Percentiles rank a stretch among this genome's conserved stretches.
Evolutionary conservation across 2,888 invertebrate species (phyloP).

Genomic region (Dynastes grantii): DNA sequence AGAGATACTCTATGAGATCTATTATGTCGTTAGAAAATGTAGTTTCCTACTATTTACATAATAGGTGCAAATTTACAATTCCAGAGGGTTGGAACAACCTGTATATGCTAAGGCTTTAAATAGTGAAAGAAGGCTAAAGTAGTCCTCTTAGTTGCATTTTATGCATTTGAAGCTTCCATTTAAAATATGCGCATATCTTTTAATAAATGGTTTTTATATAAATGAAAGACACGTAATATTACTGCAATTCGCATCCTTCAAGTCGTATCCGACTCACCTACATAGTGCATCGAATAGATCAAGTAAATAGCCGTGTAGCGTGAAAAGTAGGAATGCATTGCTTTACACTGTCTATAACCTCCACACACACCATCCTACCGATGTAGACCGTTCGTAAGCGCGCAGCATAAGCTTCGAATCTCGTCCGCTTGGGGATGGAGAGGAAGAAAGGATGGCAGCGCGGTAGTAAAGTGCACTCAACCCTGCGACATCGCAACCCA

Average conservation of each 20-base stretch:
- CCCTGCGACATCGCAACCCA: conserved; percentile 50
- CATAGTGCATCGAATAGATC: conserved; percentile 17
- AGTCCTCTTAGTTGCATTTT: conserved; percentile 6
- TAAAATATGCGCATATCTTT: too few relatives aligned
- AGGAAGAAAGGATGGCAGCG: conserved; percentile 12
- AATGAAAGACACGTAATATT: neutral
- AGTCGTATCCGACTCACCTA: conserved; percentile 15
- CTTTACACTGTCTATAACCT: conserved; percentile 13
- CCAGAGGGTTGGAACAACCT: too few relatives aligned
- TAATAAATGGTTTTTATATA: too few relatives aligned
- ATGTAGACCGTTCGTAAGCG: conserved; percentile 5
- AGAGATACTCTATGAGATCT: too few relatives aligned
- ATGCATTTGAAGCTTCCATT: neutral
- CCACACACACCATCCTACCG: conserved; percentile 3
- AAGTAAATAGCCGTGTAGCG: conserved; percentile 23
- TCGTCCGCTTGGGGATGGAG: conserved; percentile 8
- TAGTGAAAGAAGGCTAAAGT: neutral
- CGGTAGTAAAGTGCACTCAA: conserved; percentile 53
- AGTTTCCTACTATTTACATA: too few relatives aligned
- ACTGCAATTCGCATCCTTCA: conserved; percentile 9
- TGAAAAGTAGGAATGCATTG: conserved; percentile 19
- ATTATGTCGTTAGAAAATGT: too few relatives aligned
- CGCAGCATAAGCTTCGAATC: conserved; percentile 6
- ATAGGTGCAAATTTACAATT: too few relatives aligned
- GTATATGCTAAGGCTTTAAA: too few relatives aligned